Conservation (phyloP, 2,888 invertebrate species). For the Allacma fusca region DNA sequence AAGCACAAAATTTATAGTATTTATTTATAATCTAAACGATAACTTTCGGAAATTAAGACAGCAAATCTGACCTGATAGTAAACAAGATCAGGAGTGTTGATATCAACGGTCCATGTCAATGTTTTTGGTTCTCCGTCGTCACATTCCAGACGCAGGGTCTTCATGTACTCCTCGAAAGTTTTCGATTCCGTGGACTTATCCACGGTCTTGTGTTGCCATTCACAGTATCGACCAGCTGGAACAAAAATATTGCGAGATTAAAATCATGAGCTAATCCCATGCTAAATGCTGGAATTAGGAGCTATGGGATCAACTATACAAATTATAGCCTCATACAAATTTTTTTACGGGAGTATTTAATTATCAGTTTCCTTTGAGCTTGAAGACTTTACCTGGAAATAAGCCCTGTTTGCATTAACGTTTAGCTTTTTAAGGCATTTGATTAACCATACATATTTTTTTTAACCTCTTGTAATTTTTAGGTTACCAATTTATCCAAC, state of each 20-base stretch:
- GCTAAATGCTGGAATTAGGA: no score
- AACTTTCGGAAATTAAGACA: not conserved
- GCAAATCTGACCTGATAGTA: conserved; percentile 82
- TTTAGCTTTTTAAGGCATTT: conserved; percentile 27
- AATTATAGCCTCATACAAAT: no score
- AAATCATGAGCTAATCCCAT: no score
- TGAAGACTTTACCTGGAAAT: conserved; percentile 18
- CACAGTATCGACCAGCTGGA: conserved; percentile 82
- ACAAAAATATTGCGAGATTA: conserved; percentile 13
- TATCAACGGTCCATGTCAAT: conserved; percentile 85
- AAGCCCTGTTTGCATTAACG: conserved; percentile 28
- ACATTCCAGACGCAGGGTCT: conserved; percentile 79
- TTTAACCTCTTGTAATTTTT: not conserved
- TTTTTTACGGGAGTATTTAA: no score
- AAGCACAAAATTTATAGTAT: no score
- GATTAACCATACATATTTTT: not conserved
- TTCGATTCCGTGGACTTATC: conserved; percentile 77
- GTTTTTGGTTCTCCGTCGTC: conserved; percentile 77
- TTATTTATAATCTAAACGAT: no score
- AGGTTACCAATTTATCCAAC: conserved; percentile 38
- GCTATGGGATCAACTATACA: no score
- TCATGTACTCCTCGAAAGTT: conserved; percentile 80
- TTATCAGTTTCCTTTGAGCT: not conserved
- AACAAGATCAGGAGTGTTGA: conserved; percentile 81
- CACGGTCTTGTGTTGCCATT: conserved; percentile 81